Evolutionary conservation across 2,113 vertebrate species (phyloP).

Genomic region (Illadopsis cleaveri): DNA sequence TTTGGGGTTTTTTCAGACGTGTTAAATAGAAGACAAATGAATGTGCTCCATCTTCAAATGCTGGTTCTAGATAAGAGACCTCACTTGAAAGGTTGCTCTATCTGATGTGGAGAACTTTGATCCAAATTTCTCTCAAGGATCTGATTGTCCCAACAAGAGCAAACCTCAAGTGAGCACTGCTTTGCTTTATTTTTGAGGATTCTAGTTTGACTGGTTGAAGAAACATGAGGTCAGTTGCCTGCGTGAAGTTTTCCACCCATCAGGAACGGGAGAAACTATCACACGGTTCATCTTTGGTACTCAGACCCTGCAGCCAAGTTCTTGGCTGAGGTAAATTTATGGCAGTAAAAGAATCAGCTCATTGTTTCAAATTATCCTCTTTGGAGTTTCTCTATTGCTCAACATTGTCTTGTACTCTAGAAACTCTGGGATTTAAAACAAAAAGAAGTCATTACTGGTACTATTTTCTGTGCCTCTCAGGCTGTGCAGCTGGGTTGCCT

Average conservation of each 20-base stretch:
- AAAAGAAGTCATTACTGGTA: constrained; percentile 48
- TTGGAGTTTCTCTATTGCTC: constrained; percentile 48
- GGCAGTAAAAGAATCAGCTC: constrained; percentile 24
- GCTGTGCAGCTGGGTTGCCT: constrained; percentile 65
- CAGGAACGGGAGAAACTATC: neutral
- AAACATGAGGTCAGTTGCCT: neutral
- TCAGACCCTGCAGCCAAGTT: neutral
- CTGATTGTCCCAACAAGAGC: neutral
- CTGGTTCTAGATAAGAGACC: neutral
- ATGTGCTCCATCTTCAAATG: neutral
- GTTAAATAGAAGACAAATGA: neutral
- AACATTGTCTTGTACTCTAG: constrained; percentile 40
- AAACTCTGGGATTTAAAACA: constrained; percentile 57
- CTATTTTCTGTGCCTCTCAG: constrained; percentile 58
- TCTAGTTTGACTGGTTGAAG: neutral
- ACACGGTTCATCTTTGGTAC: neutral
- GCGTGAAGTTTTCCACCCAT: neutral
- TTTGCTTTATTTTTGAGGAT: neutral
- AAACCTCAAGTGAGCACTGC: neutral
- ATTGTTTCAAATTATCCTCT: constrained; percentile 58
- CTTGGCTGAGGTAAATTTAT: constrained; percentile 36
- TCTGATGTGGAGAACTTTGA: neutral
- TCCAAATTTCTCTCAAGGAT: neutral
- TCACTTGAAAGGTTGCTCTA: neutral
- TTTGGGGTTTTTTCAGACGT: neutral